These are phyloP conservation scores for Drosophila meridionalis DNA, from an alignment of 2,888 invertebrate genomes.

Conservation along the genomic window DNA sequence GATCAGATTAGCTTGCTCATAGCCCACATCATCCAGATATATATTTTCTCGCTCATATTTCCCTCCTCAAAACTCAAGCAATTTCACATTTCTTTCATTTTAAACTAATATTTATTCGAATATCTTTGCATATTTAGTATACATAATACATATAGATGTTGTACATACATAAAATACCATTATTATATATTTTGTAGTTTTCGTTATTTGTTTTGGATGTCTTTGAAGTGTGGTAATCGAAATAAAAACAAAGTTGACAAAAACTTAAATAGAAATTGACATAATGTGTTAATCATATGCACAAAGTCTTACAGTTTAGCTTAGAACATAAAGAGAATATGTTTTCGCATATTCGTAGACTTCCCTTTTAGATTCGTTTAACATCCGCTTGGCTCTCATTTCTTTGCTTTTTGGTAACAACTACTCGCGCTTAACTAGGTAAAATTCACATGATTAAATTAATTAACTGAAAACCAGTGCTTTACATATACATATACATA, in stretches of 20 bases:
- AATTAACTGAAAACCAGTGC: conserved; percentile 43
- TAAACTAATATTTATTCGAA: conserved; percentile 80
- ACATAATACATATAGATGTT: conserved; percentile 69
- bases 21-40: too few species aligned
- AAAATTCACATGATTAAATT: conserved; percentile 37
- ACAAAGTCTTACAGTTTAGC: conserved; percentile 68
- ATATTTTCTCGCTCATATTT: not conserved
- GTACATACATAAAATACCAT: conserved; percentile 64
- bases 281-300: conserved; percentile 54
- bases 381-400: conserved; percentile 28
- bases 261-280: conserved; percentile 50
- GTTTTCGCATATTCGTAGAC: conserved; percentile 22
- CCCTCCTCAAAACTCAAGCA: not conserved
- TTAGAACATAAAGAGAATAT: conserved; percentile 57
- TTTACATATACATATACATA: conserved; percentile 22
- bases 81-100: conserved; percentile 42
- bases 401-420: conserved; percentile 47
- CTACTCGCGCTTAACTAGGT: conserved; percentile 67
- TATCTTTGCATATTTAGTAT: conserved; percentile 74
- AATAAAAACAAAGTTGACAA: conserved; percentile 40
- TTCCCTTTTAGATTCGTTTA: conserved; percentile 31
- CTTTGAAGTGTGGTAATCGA: conserved; percentile 30
- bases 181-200: conserved; percentile 29
- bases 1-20: too few species aligned
- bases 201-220: conserved; percentile 30